Percentiles rank a stretch among this genome's conserved stretches.
Conservation (phyloP, 2,888 invertebrate genomes). For the Microplitis deprimator region DNA sequence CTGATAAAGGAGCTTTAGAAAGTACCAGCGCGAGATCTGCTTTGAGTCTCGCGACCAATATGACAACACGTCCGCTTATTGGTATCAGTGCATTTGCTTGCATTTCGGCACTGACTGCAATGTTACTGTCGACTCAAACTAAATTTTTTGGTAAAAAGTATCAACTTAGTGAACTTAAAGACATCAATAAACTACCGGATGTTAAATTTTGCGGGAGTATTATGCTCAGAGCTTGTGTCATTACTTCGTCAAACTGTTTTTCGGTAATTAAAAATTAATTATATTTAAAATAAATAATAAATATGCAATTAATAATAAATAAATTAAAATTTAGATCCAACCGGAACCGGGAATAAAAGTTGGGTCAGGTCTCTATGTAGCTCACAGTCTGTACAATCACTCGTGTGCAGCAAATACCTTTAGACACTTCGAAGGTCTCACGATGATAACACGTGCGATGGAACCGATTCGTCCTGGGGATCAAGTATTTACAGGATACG, state of each 20-base stretch:
- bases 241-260: conserved; percentile 69
- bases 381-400: conserved; percentile 67
- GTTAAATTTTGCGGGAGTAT: conserved; percentile 63
- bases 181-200: conserved; percentile 56
- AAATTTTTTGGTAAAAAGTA: conserved; percentile 64
- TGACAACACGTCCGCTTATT: conserved; percentile 62
- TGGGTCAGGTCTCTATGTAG: conserved; percentile 66
- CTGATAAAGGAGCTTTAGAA: conserved; percentile 60
- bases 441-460: conserved; percentile 66
- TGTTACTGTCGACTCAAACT: conserved; percentile 64
- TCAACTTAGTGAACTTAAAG: conserved; percentile 54
- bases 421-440: conserved; percentile 66
- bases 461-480: conserved; percentile 64
- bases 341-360: conserved; percentile 64
- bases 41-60: conserved; percentile 66
- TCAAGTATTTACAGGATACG: conserved; percentile 68
- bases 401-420: conserved; percentile 68
- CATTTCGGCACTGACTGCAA: conserved; percentile 63
- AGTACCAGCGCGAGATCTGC: conserved; percentile 62
- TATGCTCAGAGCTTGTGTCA: conserved; percentile 66
- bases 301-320: conserved; percentile 16
- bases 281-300: background rate
- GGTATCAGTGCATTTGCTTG: conserved; percentile 68
- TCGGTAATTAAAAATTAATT: conserved; percentile 58
- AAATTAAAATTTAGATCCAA: conserved; percentile 59